phyloP scores from a whole-genome alignment of 2,888 invertebrate species.

The Escarpia spicata region DNA sequence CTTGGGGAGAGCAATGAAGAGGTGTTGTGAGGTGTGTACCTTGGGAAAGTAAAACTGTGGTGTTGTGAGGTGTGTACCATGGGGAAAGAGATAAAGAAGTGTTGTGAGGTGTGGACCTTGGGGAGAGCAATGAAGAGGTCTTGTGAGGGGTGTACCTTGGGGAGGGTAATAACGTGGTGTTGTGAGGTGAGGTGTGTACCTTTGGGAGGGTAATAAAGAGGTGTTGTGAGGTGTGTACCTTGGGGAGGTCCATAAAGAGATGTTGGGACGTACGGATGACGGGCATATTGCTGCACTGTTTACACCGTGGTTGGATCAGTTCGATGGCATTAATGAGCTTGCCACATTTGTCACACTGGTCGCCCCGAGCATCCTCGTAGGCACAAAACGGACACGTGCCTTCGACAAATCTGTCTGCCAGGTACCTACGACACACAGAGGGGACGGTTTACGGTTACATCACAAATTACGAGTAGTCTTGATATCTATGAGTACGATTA shows the following conservation, averaged over 20 bases:
- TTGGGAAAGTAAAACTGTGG: slow-evolving; percentile 66
- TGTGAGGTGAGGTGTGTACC: slow-evolving; percentile 81
- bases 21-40: slow-evolving; percentile 73
- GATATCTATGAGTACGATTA: too few species aligned
- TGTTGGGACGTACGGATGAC: slow-evolving; percentile 83
- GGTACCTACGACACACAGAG: slow-evolving; percentile 51
- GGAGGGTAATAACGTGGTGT: slow-evolving; percentile 93
- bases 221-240: slow-evolving; percentile 83
- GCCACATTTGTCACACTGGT: slow-evolving; percentile 98
- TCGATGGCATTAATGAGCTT: slow-evolving; percentile 94
- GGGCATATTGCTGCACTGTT: slow-evolving; percentile 80
- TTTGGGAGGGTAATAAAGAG: slow-evolving; percentile 93
- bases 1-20: too few species aligned
- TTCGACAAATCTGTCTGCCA: slow-evolving; percentile 85
- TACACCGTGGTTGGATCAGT: slow-evolving; percentile 85
- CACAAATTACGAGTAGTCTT: too few species aligned
- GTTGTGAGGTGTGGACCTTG: slow-evolving; percentile 70
- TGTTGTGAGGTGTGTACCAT: too few species aligned
- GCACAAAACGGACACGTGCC: slow-evolving; percentile 93
- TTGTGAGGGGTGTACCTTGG: slow-evolving; percentile 81
- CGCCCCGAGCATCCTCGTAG: slow-evolving; percentile 94
- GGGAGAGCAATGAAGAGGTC: slow-evolving; percentile 95
- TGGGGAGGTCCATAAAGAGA: slow-evolving; percentile 92
- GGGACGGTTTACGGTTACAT: too few species aligned
- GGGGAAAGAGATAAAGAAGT: too few species aligned